Evolutionary conservation across 2,113 vertebrate species (phyloP), one percentile per base, ranked within the genome.

Genomic region (Odobenus rosmarus): DNA sequence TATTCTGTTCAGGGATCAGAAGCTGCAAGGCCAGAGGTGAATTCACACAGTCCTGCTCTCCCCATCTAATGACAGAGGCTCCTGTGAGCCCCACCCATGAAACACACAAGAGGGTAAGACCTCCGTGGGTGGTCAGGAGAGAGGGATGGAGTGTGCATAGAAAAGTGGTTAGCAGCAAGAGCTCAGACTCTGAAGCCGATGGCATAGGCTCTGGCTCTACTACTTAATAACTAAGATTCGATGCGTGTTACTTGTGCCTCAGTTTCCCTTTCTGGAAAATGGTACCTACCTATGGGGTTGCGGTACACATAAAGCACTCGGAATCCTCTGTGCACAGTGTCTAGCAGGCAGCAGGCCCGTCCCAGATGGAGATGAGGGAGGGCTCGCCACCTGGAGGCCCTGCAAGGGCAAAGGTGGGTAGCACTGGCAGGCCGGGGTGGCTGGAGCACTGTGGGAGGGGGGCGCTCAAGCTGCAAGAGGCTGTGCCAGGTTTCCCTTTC

Each of bases 51-150:
- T 72, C 39, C 51, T 1, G 24, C 31, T 53, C 53, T 88, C 67
- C 67, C 33, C 19, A 31, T 21, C 31, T 39, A 14, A 31, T 1
- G 36, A 33, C 59, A 49, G 24, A 83, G 59, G 84, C 33, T 88
- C 55, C 3, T 1, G 1, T 7, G 33, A 24, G 61, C 5, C 0
- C n/a, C 46, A 39, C 7, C 26, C 1, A 10, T 1, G 33, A 80
- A 46, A 31, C 15, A 16, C 26, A 33, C 28, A 4, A 12, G 15
- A 21, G 26, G 57, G 24, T 6, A 16, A 19, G 69, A 24, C 8
- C 3, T 11, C 9, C 13, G 11, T 0, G 16, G n/a, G 15, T 3
- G n/a, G 7, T 1, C 16, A 46, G 84, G 77, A 7, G 4, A 3
- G 49, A 57, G 57, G 36, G 74, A 49, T 16, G 85, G 19, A 10